These are phyloP conservation scores for Orthochromis indermauri DNA, from an alignment of 2,113 vertebrate species.

Conservation along the genomic window DNA sequence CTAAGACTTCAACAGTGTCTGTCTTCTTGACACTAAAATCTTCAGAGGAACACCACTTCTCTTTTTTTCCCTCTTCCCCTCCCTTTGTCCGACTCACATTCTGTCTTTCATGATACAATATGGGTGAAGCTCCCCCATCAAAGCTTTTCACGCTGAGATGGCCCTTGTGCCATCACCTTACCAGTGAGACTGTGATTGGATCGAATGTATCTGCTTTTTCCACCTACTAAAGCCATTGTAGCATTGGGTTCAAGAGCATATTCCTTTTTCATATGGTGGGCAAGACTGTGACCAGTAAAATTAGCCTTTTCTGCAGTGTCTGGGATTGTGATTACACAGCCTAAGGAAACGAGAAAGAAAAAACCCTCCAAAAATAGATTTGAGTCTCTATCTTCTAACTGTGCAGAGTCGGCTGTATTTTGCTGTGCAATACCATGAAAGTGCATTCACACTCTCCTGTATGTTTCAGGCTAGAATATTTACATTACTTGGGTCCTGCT, in stretches of 20 bases:
- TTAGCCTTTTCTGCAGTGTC: constrained; percentile 9
- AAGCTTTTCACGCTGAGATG: constrained; percentile 3
- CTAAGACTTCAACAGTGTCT: background rate
- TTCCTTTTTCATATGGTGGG: background rate
- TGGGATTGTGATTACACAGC: background rate
- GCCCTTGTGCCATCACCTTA: background rate
- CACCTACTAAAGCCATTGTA: constrained; percentile 17
- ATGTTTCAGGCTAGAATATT: background rate
- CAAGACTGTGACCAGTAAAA: constrained; percentile 27
- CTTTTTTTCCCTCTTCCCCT: background rate
- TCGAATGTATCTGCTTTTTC: constrained; percentile 4
- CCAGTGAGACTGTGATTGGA: background rate
- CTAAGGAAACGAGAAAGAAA: background rate
- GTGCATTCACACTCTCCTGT: background rate
- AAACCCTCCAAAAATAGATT: constrained; percentile 2
- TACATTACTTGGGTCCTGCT: background rate
- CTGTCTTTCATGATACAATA: background rate
- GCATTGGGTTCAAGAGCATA: constrained; percentile 21
- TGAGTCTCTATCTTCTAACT: background rate
- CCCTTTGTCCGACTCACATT: background rate
- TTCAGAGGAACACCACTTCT: background rate
- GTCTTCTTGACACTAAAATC: background rate
- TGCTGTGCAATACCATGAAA: background rate
- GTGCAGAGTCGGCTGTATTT: background rate
- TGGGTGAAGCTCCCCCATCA: constrained; percentile 9